These are phyloP conservation scores for Diplolepis rosae DNA, from an alignment of 2,888 invertebrate species.

Conservation along the genomic window DNA sequence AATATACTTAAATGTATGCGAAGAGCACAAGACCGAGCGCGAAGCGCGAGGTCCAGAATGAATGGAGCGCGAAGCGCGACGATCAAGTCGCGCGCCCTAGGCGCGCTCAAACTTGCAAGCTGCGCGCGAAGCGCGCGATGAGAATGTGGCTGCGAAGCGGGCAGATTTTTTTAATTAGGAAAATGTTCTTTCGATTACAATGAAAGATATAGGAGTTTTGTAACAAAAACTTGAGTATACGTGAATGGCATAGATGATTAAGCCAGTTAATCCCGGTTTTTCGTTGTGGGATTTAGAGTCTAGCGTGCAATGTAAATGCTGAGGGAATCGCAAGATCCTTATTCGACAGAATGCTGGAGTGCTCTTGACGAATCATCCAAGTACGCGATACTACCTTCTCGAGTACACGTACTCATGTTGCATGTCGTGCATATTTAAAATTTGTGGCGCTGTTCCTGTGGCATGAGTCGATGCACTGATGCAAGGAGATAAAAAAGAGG, in stretches of 20 bases:
- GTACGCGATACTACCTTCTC: slow-evolving; percentile 29
- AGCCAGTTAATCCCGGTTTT: slow-evolving; percentile 6
- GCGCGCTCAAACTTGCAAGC: no score
- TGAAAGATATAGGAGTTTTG: neutral
- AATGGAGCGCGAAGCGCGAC: no score
- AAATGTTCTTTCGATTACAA: no score
- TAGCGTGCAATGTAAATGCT: slow-evolving; percentile 14
- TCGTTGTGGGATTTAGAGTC: slow-evolving; percentile 17
- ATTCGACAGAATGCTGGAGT: slow-evolving; percentile 31
- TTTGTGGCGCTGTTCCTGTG: slow-evolving; percentile 4
- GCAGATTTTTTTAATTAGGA: no score
- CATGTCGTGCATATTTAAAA: slow-evolving; percentile 43
- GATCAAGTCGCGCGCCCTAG: no score
- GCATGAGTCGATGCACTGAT: neutral
- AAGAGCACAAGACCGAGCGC: no score
- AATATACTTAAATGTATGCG: no score
- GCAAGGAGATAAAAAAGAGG: neutral
- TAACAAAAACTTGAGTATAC: neutral
- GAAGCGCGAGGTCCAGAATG: no score
- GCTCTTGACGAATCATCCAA: slow-evolving; percentile 40
- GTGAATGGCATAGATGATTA: slow-evolving; percentile 14
- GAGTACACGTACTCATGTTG: slow-evolving; percentile 32
- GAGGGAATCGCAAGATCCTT: slow-evolving; percentile 16
- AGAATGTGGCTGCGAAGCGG: no score
- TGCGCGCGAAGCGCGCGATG: no score